Base-by-base conservation (phyloP, 92 coral and sea anemone species). In the Palythoa caribaeorum region DNA sequence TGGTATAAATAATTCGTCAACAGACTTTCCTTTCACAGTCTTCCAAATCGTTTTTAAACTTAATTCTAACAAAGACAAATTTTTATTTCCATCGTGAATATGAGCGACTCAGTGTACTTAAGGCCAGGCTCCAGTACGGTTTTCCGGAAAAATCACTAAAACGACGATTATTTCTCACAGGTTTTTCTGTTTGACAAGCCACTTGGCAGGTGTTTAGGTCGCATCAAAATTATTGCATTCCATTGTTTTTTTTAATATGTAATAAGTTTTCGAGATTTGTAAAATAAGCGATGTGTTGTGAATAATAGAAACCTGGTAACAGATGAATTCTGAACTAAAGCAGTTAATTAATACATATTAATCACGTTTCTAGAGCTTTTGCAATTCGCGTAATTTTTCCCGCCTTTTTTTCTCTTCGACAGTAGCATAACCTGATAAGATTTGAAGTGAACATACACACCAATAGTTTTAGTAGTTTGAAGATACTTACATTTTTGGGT, bases 221-320 rank as follows among this genome's bases (percentile, higher is more conserved):
- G n/a, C n/a, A n/a, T n/a, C n/a, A n/a, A n/a, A n/a, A n/a, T n/a
- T n/a, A n/a, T n/a, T n/a, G n/a, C n/a, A n/a, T n/a, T n/a, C n/a
- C n/a, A n/a, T n/a, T 28, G 28, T 28, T n/a, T 66, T 66, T 66
- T 66, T 66, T 66, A 66, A 66, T 28, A 66, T 66, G 72, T n/a
- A 66, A 66, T 66, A 66, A 17, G 72, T 66, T 66, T n/a, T 66
- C 72, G 6, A 66, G 72, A n/a, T 13, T 66, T 66, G 74, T 70
- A 20, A 70, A 70, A 35, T 70, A 70, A 70, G 74, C 44, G 74
- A 70, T 70, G 44, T 70, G 16, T 70, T 1, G 74, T 70, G 44
- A 70, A 70, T 70, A 70, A 70, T 21, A 70, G 74, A 70, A 70
- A 70, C 74, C 74, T 70, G 74, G 74, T 70, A 70, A 70, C 74